These are phyloP conservation scores for Gari tellinella DNA, from an alignment of 2,888 invertebrate genomes.

Conservation along the genomic window DNA sequence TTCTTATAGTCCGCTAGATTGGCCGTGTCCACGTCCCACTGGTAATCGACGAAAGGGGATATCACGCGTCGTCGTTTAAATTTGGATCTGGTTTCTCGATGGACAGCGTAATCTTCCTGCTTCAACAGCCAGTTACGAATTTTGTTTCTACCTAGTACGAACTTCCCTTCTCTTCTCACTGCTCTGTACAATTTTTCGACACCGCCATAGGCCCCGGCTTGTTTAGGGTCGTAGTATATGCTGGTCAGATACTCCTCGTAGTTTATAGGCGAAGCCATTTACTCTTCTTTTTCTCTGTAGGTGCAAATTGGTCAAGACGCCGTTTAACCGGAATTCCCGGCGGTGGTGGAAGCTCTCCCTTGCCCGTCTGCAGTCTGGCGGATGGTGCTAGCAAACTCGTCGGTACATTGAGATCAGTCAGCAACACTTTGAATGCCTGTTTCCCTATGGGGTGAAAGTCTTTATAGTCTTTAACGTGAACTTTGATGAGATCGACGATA, in stretches of 20 bases:
- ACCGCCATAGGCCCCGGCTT: slow-evolving; percentile 44
- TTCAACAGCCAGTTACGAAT: slow-evolving; percentile 51
- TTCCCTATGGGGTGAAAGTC: slow-evolving; percentile 3
- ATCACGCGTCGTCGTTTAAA: slow-evolving; percentile 32
- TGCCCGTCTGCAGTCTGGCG: slow-evolving; percentile 11
- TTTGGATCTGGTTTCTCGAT: slow-evolving; percentile 30
- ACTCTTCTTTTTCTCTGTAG: slow-evolving; percentile 9
- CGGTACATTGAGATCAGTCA: slow-evolving; percentile 13
- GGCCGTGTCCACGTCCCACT: slow-evolving; percentile 46
- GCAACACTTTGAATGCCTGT: slow-evolving; percentile 8
- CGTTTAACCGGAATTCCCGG: slow-evolving; percentile 9
- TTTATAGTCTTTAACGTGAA: slow-evolving; percentile 19
- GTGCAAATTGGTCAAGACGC: background rate
- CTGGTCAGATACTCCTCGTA: slow-evolving; percentile 32
- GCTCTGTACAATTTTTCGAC: slow-evolving; percentile 55
- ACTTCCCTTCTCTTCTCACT: slow-evolving; percentile 52
- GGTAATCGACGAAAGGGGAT: slow-evolving; percentile 44
- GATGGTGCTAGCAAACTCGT: slow-evolving; percentile 3
- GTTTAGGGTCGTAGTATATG: slow-evolving; percentile 57
- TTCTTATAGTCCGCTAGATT: slow-evolving; percentile 33
- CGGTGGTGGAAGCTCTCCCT: background rate
- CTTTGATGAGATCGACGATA: slow-evolving; percentile 20
- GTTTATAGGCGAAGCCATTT: slow-evolving; percentile 42
- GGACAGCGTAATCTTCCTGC: slow-evolving; percentile 47
- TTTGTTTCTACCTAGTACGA: slow-evolving; percentile 27